These are phyloP conservation scores for Triplophysa siluroides DNA, from an alignment of 2,113 vertebrate genomes.

Conservation along the genomic window DNA sequence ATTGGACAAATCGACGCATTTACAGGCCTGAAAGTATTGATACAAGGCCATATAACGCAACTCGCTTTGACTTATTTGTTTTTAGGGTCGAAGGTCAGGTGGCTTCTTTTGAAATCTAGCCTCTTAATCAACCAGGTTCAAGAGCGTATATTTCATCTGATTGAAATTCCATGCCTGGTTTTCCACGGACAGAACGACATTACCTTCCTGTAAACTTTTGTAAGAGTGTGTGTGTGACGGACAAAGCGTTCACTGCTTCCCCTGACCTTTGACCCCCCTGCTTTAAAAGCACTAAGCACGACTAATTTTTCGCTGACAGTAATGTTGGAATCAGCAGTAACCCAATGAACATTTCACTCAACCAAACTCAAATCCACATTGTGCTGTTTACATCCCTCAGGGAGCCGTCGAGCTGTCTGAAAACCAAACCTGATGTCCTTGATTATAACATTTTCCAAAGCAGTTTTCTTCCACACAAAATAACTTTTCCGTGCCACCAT, in stretches of 20 bases:
- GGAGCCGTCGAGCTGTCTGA: not conserved
- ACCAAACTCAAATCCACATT: not conserved
- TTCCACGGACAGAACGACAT: not conserved
- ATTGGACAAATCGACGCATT: not conserved
- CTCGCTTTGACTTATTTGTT: slow-evolving; percentile 22
- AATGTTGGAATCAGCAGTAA: not conserved
- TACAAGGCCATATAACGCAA: not conserved
- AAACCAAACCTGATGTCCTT: not conserved
- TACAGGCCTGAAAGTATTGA: not conserved
- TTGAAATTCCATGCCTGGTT: slow-evolving; percentile 14
- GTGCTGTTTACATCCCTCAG: not conserved
- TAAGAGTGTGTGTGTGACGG: not conserved
- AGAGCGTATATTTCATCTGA: not conserved
- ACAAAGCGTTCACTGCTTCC: slow-evolving; percentile 63
- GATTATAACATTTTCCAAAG: not conserved
- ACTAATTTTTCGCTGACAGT: slow-evolving; percentile 13
- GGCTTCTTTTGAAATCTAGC: not conserved
- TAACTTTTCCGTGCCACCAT: too few species aligned
- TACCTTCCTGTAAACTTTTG: slow-evolving; percentile 5
- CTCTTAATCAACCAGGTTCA: not conserved
- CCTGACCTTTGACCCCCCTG: slow-evolving; percentile 65
- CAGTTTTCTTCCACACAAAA: too few species aligned
- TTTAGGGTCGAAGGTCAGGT: not conserved
- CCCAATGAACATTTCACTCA: too few species aligned
- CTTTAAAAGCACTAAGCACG: slow-evolving; percentile 61